phyloP scores from a whole-genome alignment of 2,888 invertebrate species.

The Pachymerium ferrugineum region DNA sequence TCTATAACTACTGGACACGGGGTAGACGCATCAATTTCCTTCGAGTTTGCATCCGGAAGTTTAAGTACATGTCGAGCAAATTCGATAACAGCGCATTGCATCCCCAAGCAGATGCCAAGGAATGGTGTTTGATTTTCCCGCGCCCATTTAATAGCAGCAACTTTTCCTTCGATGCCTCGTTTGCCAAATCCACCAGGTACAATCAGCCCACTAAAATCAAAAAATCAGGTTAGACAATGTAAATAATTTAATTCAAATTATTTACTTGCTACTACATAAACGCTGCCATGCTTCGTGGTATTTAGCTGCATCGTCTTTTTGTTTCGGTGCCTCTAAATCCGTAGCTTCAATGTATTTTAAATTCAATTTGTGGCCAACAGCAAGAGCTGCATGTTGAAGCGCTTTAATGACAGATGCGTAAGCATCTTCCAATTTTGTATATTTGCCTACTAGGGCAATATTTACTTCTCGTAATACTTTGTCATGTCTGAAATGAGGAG shows the following conservation, averaged over 20 bases:
- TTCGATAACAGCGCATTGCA: constrained; percentile 95
- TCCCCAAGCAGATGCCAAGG: constrained; percentile 91
- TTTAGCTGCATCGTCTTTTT: constrained; percentile 61
- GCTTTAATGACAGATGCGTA: constrained; percentile 96
- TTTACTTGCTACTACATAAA: constrained; percentile 60
- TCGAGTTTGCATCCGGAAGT: constrained; percentile 72
- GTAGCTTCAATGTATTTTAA: constrained; percentile 86
- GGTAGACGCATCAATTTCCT: constrained; percentile 72
- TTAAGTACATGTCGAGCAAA: constrained; percentile 78
- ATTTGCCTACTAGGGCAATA: constrained; percentile 93
- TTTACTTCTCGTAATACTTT: constrained; percentile 74
- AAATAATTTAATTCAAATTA: constrained; percentile 33
- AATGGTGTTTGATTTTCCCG: constrained; percentile 82
- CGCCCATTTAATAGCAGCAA: constrained; percentile 89
- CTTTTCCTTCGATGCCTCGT: constrained; percentile 93
- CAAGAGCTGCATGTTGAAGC: constrained; percentile 84
- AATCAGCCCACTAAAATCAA: constrained; percentile 67
- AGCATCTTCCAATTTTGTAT: constrained; percentile 89
- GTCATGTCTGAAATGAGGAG: constrained; percentile 58
- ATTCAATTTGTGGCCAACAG: constrained; percentile 74
- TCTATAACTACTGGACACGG: constrained; percentile 77
- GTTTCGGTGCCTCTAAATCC: constrained; percentile 52
- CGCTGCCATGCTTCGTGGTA: constrained; percentile 93
- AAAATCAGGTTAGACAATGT: constrained; percentile 7
- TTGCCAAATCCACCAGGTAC: constrained; percentile 98